Conservation (phyloP, 2,113 vertebrate species). For the Pyxicephalus adspersus region DNA sequence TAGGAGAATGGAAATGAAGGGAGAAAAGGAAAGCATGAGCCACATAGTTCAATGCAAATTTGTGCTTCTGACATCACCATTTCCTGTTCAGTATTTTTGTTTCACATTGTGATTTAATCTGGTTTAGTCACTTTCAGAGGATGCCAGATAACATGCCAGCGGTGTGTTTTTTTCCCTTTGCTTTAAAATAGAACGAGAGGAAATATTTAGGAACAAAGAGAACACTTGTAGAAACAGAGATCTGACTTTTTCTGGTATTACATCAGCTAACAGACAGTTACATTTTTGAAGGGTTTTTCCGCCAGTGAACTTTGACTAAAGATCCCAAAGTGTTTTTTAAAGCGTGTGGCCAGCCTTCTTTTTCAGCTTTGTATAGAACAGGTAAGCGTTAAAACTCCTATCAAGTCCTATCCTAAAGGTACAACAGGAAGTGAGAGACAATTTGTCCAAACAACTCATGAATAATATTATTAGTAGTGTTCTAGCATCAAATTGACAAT, state of each 20-base stretch:
- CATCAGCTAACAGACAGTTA: background rate
- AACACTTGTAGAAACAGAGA: background rate
- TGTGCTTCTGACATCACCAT: constrained; percentile 65
- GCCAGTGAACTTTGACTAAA: too few species aligned
- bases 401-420: too few species aligned
- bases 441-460: too few species aligned
- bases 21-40: constrained; percentile 48
- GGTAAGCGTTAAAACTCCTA: too few species aligned
- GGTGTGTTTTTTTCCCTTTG: background rate
- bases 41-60: constrained; percentile 6
- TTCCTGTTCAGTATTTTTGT: constrained; percentile 61
- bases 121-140: constrained; percentile 9
- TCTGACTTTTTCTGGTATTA: background rate
- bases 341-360: too few species aligned
- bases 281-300: too few species aligned
- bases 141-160: constrained; percentile 33
- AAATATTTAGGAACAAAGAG: constrained; percentile 33
- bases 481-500: too few species aligned
- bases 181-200: background rate
- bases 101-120: constrained; percentile 28
- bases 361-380: too few species aligned
- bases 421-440: too few species aligned
- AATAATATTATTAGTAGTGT: too few species aligned
- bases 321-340: too few species aligned
- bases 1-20: background rate